phyloP scores from a whole-genome alignment of 2,797 vertebrate genomes.

The Orestias chungarensis region DNA sequence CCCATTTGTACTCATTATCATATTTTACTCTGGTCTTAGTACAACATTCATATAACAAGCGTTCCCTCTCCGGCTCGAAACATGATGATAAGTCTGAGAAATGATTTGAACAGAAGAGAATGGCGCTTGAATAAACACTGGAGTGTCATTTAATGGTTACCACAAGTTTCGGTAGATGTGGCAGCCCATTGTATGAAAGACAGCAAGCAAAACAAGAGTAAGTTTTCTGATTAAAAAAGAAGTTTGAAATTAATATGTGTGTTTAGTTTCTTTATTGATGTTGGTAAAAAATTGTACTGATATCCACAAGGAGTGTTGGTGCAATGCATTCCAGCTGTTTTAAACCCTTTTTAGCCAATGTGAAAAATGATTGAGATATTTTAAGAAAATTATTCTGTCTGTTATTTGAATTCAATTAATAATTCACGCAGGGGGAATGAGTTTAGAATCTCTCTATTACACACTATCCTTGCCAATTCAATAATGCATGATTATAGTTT shows the following conservation, averaged over 20 bases:
- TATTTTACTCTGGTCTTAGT: slow-evolving; percentile 74
- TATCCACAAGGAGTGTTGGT: background rate
- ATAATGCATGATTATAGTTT: slow-evolving; percentile 87
- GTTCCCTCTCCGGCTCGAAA: slow-evolving; percentile 40
- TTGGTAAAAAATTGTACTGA: background rate
- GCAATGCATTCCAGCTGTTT: slow-evolving; percentile 66
- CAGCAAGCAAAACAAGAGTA: slow-evolving; percentile 4
- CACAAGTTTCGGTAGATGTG: slow-evolving; percentile 9
- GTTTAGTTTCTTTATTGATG: background rate
- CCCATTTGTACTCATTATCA: slow-evolving; percentile 81
- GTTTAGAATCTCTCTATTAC: slow-evolving; percentile 88
- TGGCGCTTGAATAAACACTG: slow-evolving; percentile 15
- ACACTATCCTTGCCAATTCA: slow-evolving; percentile 84
- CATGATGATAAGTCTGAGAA: slow-evolving; percentile 9
- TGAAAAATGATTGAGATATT: slow-evolving; percentile 89
- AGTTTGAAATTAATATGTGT: background rate
- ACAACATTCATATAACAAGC: slow-evolving; percentile 66
- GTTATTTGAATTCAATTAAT: slow-evolving; percentile 87
- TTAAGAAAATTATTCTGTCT: slow-evolving; percentile 87
- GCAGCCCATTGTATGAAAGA: slow-evolving; percentile 1
- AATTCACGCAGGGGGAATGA: slow-evolving; percentile 83
- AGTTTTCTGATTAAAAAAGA: background rate
- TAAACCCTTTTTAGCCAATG: slow-evolving; percentile 56
- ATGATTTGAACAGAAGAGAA: slow-evolving; percentile 19
- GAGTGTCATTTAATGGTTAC: slow-evolving; percentile 5